These are phyloP conservation scores for Bombus confusus DNA, from an alignment of 1,140 invertebrate species.

Conservation along the genomic window DNA sequence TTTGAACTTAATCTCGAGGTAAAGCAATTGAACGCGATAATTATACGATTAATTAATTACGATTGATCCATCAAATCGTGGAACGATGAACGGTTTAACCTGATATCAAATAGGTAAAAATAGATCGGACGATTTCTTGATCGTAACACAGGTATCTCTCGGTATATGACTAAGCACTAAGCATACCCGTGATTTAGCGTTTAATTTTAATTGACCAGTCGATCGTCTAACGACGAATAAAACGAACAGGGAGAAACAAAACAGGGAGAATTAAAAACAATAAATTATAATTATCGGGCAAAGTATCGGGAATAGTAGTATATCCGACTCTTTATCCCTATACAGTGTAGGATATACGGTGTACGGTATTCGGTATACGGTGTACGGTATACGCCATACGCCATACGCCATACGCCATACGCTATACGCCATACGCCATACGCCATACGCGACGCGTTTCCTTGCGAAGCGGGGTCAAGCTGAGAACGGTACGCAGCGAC, in stretches of 20 bases:
- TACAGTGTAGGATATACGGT: too few relatives aligned
- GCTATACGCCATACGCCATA: neutral
- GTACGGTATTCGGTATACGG: neutral
- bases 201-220: neutral
- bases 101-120: neutral
- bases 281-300: neutral
- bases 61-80: neutral
- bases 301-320: neutral
- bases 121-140: neutral
- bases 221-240: neutral
- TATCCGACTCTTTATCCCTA: neutral
- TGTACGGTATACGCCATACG: neutral
- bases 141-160: too few relatives aligned
- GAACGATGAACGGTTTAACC: neutral
- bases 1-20: too few relatives aligned
- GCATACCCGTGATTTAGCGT: too few relatives aligned
- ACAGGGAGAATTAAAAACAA: too few relatives aligned
- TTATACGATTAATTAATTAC: too few relatives aligned
- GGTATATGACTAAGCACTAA: too few relatives aligned
- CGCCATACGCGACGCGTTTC: neutral
- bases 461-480: constrained; percentile 8
- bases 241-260: neutral
- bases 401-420: too few relatives aligned
- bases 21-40: too few relatives aligned
- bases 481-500: constrained; percentile 6